Evolutionary conservation across 1,140 invertebrate species (phyloP), one percentile per base, ranked within the genome.

Genomic region (Condylostylus longicornis): DNA sequence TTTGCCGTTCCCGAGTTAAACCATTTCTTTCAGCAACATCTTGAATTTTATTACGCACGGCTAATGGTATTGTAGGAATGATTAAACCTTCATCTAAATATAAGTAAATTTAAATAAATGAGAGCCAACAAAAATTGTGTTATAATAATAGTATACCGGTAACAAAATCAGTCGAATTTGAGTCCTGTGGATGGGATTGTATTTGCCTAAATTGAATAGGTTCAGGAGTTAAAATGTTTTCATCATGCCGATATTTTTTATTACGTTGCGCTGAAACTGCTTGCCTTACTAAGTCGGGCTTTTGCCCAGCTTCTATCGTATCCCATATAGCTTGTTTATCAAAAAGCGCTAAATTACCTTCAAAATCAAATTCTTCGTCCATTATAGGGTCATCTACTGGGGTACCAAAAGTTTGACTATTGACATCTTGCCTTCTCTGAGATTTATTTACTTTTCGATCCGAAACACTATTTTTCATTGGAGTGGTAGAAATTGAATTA

Each of bases 281-380:
- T 25, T 55, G 51, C 13, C 49, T 46, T 17, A 51, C 44, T 10
- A 80, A 65, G 50, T 82, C 79, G 5, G 77, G 77, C 46, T 75
- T 78, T 30, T 72, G 68, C 12, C 70, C 68, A 44, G 55, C 47
- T 42, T 61, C 58, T 40, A 83, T 74, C 59, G 82, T 71, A 49
- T 85, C 75, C 73, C 75, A 79, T 40, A 72, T 65, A 29, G 75
- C 77, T 59, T 77, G 72, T 64, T 93, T 93, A 62, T 91, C 80
- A 64, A 91, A 91, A 18, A 93, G 63, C 9, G 85, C 84, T 14
- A 91, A 65, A 68, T 91, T 91, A 43, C 85, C 88, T 58, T 91
- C 86, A 71, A 93, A 91, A 68, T 91, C 88, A 70, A 91, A 93
- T 46, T 88, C 83, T 53, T 83, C 71, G 41, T 67, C 59, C 27